Conservation (phyloP, 53 echinoderm and acorn worm species). For the Stichopus horrens region DNA sequence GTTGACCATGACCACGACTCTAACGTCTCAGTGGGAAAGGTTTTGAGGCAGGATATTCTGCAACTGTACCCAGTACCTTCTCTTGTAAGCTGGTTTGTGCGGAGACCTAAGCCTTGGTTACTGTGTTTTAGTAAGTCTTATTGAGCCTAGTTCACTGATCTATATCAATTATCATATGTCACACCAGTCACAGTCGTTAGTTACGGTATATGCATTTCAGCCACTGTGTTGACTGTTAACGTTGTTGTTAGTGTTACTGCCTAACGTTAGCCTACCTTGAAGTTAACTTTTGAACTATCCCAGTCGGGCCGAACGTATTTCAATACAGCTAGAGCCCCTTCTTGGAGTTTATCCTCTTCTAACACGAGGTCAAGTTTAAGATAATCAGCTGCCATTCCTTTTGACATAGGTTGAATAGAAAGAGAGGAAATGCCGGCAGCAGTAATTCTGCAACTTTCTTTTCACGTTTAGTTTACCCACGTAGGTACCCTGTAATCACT, state of each 20-base stretch:
- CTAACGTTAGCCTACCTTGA: neutral
- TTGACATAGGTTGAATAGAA: neutral
- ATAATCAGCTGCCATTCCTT: conserved; percentile 1
- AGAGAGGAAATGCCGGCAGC: too few relatives aligned
- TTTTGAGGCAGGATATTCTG: too few relatives aligned
- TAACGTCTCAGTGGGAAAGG: too few relatives aligned
- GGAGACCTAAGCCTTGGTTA: too few relatives aligned
- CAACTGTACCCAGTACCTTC: too few relatives aligned
- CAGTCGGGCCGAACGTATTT: conserved; percentile 15
- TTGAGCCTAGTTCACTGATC: too few relatives aligned
- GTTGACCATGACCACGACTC: too few relatives aligned
- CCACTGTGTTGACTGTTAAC: neutral
- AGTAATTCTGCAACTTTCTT: too few relatives aligned
- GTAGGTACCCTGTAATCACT: too few relatives aligned
- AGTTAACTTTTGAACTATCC: conserved; percentile 19
- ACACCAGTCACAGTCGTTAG: neutral
- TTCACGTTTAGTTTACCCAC: too few relatives aligned
- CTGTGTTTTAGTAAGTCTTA: too few relatives aligned
- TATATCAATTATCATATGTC: neutral
- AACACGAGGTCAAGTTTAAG: conserved; percentile 10
- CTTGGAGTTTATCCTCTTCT: conserved; percentile 18
- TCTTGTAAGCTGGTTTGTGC: too few relatives aligned
- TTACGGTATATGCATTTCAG: neutral
- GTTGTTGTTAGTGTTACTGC: neutral
- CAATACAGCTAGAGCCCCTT: conserved; percentile 16